A percentile compares a stretch with the other conserved stretches of the same genome.
Conservation (phyloP, 2,888 invertebrate species). For the Xestia c-nigrum region DNA sequence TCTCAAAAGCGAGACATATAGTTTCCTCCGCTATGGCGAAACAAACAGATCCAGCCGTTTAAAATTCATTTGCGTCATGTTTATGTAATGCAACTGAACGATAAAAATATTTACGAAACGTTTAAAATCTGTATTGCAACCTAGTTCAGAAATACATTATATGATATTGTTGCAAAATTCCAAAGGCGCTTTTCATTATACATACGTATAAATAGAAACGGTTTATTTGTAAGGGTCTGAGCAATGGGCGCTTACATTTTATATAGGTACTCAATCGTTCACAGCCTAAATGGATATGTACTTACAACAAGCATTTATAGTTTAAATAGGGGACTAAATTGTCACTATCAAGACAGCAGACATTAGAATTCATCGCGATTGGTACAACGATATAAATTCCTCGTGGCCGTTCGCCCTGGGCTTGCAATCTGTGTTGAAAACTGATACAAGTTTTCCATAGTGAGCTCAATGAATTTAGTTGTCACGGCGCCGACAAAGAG, state of each 20-base stretch:
- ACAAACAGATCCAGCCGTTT: not conserved
- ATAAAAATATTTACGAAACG: conserved; percentile 36
- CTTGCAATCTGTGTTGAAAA: conserved; percentile 59
- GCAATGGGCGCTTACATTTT: conserved; percentile 21
- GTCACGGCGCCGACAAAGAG: conserved; percentile 76
- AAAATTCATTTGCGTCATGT: conserved; percentile 28
- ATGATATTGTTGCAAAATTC: conserved; percentile 26
- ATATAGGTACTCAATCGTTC: conserved; percentile 12
- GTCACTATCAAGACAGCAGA: conserved; percentile 42
- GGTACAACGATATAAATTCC: conserved; percentile 69
- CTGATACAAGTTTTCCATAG: conserved; percentile 61
- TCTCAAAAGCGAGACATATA: conserved; percentile 9
- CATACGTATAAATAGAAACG: conserved; percentile 16
- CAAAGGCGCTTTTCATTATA: conserved; percentile 11
- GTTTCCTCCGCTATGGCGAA: not conserved
- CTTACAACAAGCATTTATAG: conserved; percentile 31
- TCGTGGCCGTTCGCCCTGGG: conserved; percentile 67
- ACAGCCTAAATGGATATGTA: conserved; percentile 24
- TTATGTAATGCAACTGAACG: conserved; percentile 16
- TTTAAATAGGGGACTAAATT: conserved; percentile 48
- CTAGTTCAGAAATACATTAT: conserved; percentile 23
- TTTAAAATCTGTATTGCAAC: conserved; percentile 27
- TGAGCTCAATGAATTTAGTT: conserved; percentile 76
- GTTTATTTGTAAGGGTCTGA: conserved; percentile 27
- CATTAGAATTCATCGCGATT: conserved; percentile 53